These are phyloP conservation scores for Tragelaphus buxtoni DNA, from an alignment of 2,113 vertebrate genomes.

Conservation along the genomic window DNA sequence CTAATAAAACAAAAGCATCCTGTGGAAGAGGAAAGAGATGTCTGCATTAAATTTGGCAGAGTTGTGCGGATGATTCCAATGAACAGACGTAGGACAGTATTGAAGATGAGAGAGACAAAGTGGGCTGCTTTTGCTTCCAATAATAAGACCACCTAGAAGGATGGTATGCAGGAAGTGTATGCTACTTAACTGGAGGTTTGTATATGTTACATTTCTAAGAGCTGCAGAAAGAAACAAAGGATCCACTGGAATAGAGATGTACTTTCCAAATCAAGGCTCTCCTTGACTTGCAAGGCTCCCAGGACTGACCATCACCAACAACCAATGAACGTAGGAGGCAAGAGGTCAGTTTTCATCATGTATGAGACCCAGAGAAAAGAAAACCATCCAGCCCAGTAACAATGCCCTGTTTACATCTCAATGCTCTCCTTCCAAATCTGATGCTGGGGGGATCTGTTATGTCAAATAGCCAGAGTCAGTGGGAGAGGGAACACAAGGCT, in stretches of 20 bases:
- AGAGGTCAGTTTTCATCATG: not conserved
- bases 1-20: not conserved
- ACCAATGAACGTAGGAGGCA: not conserved
- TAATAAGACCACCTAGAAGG: no score
- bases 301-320: not conserved
- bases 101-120: not conserved
- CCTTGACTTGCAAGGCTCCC: not conserved
- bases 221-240: not conserved
- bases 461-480: not conserved
- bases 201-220: not conserved
- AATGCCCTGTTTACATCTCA: rapidly evolving
- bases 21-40: not conserved
- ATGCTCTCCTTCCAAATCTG: not conserved
- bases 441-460: not conserved
- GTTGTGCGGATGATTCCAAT: not conserved
- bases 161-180: rapidly evolving
- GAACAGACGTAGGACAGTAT: not conserved
- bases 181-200: not conserved
- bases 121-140: not conserved
- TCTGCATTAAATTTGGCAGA: not conserved
- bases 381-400: not conserved
- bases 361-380: not conserved
- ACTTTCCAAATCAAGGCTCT: not conserved
- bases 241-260: not conserved
- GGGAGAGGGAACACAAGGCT: not conserved